Base-by-base conservation (phyloP, 2,797 vertebrate species). In the Distichodus sexfasciatus region DNA sequence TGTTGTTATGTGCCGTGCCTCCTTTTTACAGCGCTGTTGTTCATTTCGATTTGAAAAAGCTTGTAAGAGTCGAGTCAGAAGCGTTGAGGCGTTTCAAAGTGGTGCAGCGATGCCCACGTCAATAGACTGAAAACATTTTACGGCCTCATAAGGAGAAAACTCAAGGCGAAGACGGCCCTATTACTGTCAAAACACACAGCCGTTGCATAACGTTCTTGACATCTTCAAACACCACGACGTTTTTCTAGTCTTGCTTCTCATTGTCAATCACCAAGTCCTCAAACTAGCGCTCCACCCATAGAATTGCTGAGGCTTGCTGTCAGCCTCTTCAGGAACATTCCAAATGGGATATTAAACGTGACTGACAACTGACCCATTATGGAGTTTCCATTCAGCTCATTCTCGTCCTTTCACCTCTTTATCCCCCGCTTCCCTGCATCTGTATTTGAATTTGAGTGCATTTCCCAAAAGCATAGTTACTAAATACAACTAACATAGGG, bases 371-470 rank as follows among this genome's bases (percentile, higher is more conserved):
- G 26, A 19, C 15, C 51, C 15, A 19, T 36, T 50, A n/a, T 6
- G 12, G 3, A 14, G 3, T 24, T 21, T 41, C 33, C 24, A 14
- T 36, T 23, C 11, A 21, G 14, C 33, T 23, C 23, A 35, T 36
- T 17, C 29, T 19, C 14, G 3, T 36, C 36, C 17, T 11, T 17
- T 36, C 31, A 24, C 53, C 38, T 6, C 31, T 53, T 23, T 14
- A 5, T 33, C 14, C 8, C 10, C 5, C 35, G 38, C 12, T 40
- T 72, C 44, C 21, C 26, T 24, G 6, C 6, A 8, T 23, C 54
- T 58, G 55, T 31, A 21, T 66, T 51, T 74, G 48, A 67, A 67
- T 51, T 70, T 28, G 54, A 14, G 8, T 5, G 66, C 21, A 41
- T n/a, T n/a, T n/a, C n/a, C n/a, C n/a, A n/a, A n/a, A n/a, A n/a